phyloP scores from a whole-genome alignment of 1,140 invertebrate species.

The Lepidurus apus region DNA sequence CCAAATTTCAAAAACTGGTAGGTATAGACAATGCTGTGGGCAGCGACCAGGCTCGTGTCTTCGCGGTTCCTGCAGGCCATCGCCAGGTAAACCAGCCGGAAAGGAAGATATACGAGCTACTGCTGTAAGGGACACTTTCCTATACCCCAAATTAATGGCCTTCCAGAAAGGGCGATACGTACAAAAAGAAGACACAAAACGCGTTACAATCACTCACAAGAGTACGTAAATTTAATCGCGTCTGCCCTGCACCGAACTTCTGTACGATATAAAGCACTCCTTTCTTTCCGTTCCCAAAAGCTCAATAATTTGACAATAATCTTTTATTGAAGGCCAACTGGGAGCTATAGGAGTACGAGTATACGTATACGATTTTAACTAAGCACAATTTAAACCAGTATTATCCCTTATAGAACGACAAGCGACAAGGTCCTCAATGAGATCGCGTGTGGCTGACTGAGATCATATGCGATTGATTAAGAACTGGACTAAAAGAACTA shows the following conservation, averaged over 20 bases:
- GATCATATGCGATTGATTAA: too few relatives aligned
- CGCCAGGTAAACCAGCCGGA: constrained; percentile 6
- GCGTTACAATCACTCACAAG: neutral
- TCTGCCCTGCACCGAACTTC: neutral
- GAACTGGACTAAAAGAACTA: too few relatives aligned
- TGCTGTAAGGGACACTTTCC: neutral
- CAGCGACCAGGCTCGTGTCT: neutral
- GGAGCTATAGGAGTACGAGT: too few relatives aligned
- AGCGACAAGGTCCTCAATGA: too few relatives aligned
- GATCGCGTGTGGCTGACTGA: too few relatives aligned
- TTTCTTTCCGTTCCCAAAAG: too few relatives aligned
- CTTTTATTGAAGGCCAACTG: too few relatives aligned
- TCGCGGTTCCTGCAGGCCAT: constrained; percentile 1
- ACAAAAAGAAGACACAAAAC: neutral
- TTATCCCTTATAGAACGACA: too few relatives aligned
- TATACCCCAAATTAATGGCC: neutral
- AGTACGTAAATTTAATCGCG: neutral
- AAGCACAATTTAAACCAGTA: too few relatives aligned
- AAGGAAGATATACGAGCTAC: neutral
- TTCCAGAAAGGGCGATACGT: neutral
- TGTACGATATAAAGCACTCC: neutral
- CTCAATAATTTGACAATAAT: too few relatives aligned
- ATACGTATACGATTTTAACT: too few relatives aligned
- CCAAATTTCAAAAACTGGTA: neutral
- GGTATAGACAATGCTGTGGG: neutral